Evolutionary conservation across 2,888 invertebrate genomes (phyloP), one percentile per base, ranked within the genome.

Genomic region (Endotricha flammealis): DNA sequence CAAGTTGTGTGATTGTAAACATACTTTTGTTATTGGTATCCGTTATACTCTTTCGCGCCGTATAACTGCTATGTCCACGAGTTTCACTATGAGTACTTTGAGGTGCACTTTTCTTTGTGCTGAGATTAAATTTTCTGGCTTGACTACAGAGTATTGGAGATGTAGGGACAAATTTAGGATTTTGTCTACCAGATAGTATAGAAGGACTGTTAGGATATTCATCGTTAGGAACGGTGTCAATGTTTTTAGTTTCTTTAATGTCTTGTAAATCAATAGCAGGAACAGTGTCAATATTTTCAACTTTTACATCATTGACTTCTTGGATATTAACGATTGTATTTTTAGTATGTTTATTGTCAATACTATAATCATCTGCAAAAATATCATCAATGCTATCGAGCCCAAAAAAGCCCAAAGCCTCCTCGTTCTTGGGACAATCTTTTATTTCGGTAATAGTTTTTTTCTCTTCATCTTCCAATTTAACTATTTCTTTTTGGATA

Each of bases 311-410:
- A 2, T 20, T 6, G 2, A 2, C 20, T 2, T 2, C n/a, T 20
- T 20, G 2, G 2, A 8, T 20, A 20, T 7, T 20, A 7, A 20
- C 20, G n/a, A 20, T 6, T 20, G 6, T 24, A 31, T 35, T 13
- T 39, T 58, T 49, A 3, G 46, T 16, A 12, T 41, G 31, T 16
- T 46, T 42, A 17, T 51, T 41, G 22, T 55, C 42, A 14, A 45
- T 43, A 29, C 58, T 63, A 11, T 77, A 71, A 38, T 66, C 70
- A 51, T 77, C 74, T 13, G 67, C 83, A 57, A 88, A 83, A 28
- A 86, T 81, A 39, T 88, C 87, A 23, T 87, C 75, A 39, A 89
- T 78, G 43, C 77, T 80, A 31, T 80, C 72, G 25, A 88, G 60
- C 34, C 87, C 85, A 20, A 88, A 77, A 55, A 77, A 74, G 34